These are phyloP conservation scores for Gerris lacustris DNA, from an alignment of 2,888 invertebrate genomes.

Conservation along the genomic window DNA sequence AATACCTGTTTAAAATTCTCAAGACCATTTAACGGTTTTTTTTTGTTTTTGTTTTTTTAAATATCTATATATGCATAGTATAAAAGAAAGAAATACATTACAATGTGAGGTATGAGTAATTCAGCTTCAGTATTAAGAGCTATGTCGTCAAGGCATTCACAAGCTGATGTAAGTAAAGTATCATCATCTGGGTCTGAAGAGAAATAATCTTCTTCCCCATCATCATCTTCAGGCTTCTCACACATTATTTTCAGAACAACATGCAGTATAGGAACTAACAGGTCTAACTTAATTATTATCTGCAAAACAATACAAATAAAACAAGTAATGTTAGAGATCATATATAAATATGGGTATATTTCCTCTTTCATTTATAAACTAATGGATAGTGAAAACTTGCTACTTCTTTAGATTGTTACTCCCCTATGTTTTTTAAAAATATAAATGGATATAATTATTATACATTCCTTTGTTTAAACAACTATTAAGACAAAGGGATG, in stretches of 20 bases:
- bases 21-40: too few relatives aligned
- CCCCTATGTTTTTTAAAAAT: too few relatives aligned
- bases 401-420: not conserved
- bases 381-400: not conserved
- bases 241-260: slow-evolving; percentile 59
- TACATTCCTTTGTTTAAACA: too few relatives aligned
- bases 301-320: slow-evolving; percentile 28
- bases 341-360: too few relatives aligned
- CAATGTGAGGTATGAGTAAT: slow-evolving; percentile 57
- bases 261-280: slow-evolving; percentile 54
- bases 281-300: slow-evolving; percentile 53
- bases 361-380: too few relatives aligned
- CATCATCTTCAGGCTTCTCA: slow-evolving; percentile 46
- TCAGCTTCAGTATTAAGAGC: slow-evolving; percentile 64
- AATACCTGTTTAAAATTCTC: too few relatives aligned
- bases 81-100: slow-evolving; percentile 34
- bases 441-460: too few relatives aligned
- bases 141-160: slow-evolving; percentile 60
- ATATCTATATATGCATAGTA: too few relatives aligned
- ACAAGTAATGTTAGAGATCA: too few relatives aligned
- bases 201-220: slow-evolving; percentile 50
- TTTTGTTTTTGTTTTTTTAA: too few relatives aligned
- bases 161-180: slow-evolving; percentile 53
- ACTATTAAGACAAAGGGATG: too few relatives aligned
- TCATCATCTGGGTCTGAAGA: slow-evolving; percentile 49